phyloP scores from a whole-genome alignment of 1,140 invertebrate species.

The Propsilocerus akamusi region DNA sequence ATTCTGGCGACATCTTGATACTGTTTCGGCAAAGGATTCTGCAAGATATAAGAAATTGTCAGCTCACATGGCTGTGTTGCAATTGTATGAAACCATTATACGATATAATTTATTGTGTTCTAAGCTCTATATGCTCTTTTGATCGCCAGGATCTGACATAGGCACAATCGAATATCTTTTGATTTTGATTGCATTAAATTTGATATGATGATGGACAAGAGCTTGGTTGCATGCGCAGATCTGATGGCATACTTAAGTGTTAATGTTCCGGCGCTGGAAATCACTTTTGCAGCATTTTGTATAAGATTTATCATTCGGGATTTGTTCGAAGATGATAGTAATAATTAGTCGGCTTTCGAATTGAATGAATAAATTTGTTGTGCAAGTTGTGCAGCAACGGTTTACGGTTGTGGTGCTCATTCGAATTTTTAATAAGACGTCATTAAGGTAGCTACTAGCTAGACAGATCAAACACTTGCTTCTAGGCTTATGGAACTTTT shows the following conservation, averaged over 20 bases:
- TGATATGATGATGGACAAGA: conserved; percentile 71
- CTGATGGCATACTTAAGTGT: conserved; percentile 78
- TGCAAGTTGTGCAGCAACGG: too few species aligned
- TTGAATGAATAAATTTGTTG: too few species aligned
- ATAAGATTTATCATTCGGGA: conserved; percentile 88
- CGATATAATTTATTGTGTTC: conserved; percentile 58
- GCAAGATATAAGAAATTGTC: neutral
- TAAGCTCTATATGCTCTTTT: conserved; percentile 59
- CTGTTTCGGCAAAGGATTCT: conserved; percentile 48
- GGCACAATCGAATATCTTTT: conserved; percentile 62
- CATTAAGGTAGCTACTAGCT: too few species aligned
- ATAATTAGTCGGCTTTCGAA: too few species aligned
- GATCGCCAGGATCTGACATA: conserved; percentile 62
- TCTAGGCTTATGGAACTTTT: too few species aligned
- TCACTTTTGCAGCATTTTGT: conserved; percentile 91
- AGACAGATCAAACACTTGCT: too few species aligned
- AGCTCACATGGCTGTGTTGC: conserved; percentile 58
- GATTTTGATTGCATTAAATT: conserved; percentile 67
- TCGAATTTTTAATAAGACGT: too few species aligned
- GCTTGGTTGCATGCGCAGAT: conserved; percentile 63
- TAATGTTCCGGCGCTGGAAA: conserved; percentile 75
- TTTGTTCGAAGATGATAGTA: too few species aligned
- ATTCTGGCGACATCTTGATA: conserved; percentile 65
- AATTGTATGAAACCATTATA: conserved; percentile 72
- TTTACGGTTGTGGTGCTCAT: too few species aligned